A percentile compares a stretch with the other conserved stretches of the same genome.
Conservation (phyloP, 2,797 vertebrate species). For the Simalia tracyae region DNA sequence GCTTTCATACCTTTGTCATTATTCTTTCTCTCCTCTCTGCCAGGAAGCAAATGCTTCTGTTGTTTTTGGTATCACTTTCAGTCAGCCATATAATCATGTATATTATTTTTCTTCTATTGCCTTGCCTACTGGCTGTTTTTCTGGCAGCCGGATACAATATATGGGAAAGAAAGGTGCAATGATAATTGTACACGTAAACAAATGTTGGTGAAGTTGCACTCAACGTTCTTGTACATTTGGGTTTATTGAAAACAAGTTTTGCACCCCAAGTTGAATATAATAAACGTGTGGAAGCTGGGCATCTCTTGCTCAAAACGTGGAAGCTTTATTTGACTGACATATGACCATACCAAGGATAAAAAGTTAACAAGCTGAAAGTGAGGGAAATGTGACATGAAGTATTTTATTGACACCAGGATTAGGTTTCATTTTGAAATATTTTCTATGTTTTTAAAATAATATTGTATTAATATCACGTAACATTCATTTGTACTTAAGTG, state of each 20-base stretch:
- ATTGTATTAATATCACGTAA: neutral
- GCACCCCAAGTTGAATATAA: neutral
- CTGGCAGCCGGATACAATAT: neutral
- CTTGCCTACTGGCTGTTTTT: slow-evolving; percentile 25
- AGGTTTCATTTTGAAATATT: neutral
- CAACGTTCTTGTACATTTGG: neutral
- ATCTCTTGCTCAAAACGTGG: neutral
- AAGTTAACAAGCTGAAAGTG: neutral
- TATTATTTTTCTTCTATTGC: slow-evolving; percentile 2
- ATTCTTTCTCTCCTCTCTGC: slow-evolving; percentile 27
- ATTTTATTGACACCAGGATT: neutral
- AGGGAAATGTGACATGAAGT: neutral
- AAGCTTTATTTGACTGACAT: neutral
- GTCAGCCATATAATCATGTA: neutral
- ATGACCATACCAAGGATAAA: neutral
- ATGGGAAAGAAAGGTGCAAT: neutral
- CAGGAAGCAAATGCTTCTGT: slow-evolving; percentile 14
- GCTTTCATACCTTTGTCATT: slow-evolving; percentile 15
- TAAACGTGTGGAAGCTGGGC: neutral
- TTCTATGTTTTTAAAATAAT: neutral
- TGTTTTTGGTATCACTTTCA: slow-evolving; percentile 11
- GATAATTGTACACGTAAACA: neutral
- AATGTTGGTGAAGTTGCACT: neutral
- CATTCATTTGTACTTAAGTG: neutral
- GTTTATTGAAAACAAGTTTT: neutral